A percentile compares a stretch with the other conserved stretches of the same genome.
These are phyloP conservation scores for Acipenser ruthenus DNA, from an alignment of 2,797 vertebrate genomes.

Conservation along the genomic window DNA sequence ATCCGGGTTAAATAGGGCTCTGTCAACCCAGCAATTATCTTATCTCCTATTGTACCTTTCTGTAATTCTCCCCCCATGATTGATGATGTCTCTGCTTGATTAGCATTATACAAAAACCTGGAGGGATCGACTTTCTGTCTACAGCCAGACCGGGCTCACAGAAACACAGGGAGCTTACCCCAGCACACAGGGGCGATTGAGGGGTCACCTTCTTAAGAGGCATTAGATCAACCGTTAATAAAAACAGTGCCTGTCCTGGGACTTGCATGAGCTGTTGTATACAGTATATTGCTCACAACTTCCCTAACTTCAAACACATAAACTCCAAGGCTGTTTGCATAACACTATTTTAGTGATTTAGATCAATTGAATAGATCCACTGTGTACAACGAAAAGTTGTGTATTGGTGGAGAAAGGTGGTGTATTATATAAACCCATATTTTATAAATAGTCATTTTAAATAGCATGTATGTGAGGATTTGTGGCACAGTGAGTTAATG, in stretches of 20 bases:
- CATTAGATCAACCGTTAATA: too few relatives aligned
- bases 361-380: neutral
- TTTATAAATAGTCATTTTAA: too few relatives aligned
- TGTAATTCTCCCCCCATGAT: too few relatives aligned
- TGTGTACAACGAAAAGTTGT: neutral
- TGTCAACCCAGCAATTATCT: slow-evolving; percentile 54
- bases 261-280: too few relatives aligned
- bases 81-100: too few relatives aligned
- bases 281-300: neutral
- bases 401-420: too few relatives aligned
- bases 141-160: slow-evolving; percentile 33
- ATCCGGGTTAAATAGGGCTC: slow-evolving; percentile 39
- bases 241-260: too few relatives aligned
- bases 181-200: neutral
- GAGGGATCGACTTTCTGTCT: slow-evolving; percentile 6
- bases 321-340: neutral
- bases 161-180: slow-evolving; percentile 7
- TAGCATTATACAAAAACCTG: too few relatives aligned
- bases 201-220: neutral
- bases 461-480: too few relatives aligned
- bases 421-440: too few relatives aligned
- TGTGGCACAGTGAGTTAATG: too few relatives aligned
- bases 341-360: neutral
- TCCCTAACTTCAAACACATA: too few relatives aligned
- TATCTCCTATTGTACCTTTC: slow-evolving; percentile 27